Percentiles rank a stretch among this genome's conserved stretches.
These are phyloP conservation scores for Xestia c-nigrum DNA, from an alignment of 2,888 invertebrate genomes.

Conservation along the genomic window DNA sequence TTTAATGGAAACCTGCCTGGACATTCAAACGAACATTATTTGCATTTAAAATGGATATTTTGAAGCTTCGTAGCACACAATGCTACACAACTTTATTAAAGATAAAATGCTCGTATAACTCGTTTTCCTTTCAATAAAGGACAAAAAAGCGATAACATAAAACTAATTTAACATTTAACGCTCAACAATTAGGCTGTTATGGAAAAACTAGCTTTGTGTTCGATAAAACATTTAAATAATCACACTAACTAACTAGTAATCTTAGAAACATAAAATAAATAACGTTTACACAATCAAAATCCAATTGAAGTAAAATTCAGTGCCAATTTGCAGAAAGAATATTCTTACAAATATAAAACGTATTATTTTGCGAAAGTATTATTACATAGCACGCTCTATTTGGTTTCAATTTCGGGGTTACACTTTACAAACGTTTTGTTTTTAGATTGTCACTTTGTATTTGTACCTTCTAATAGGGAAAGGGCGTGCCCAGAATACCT, in stretches of 20 bases:
- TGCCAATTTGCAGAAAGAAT: conserved; percentile 18
- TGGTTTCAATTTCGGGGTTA: conserved; percentile 77
- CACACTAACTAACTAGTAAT: neutral
- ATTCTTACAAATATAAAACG: conserved; percentile 43
- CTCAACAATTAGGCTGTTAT: neutral
- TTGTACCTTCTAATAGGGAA: conserved; percentile 84
- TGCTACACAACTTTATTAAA: conserved; percentile 19
- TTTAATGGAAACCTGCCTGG: conserved; percentile 46
- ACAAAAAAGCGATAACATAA: neutral
- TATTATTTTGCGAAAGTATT: conserved; percentile 63
- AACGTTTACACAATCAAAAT: conserved; percentile 23
- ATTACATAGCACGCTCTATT: conserved; percentile 72
- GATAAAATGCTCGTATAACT: neutral
- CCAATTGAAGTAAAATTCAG: conserved; percentile 13
- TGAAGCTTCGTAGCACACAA: conserved; percentile 20
- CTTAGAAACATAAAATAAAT: neutral
- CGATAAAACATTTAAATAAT: conserved; percentile 9
- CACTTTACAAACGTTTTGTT: conserved; percentile 79
- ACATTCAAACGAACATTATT: conserved; percentile 46
- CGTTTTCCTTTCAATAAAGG: neutral
- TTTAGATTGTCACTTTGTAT: conserved; percentile 84
- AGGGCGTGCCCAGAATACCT: conserved; percentile 80
- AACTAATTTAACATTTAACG: conserved; percentile 1
- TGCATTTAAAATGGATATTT: conserved; percentile 57
- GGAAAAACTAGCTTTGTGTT: neutral